Conservation (phyloP, 1,140 invertebrate genomes). For the Mizuhopecten yessoensis region DNA sequence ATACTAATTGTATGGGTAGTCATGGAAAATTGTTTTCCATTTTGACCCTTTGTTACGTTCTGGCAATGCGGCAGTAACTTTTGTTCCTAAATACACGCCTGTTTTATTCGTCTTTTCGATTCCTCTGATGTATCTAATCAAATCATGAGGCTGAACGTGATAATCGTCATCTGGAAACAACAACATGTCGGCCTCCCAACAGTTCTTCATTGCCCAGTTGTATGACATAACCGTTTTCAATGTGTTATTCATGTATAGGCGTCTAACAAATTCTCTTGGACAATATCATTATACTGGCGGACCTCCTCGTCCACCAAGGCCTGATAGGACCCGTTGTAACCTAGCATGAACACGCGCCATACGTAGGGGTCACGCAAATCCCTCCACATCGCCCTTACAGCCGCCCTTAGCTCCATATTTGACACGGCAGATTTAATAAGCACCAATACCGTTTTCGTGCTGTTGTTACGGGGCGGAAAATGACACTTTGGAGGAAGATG, state of each 20-base stretch:
- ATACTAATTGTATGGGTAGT: constrained; percentile 75
- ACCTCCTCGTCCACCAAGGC: constrained; percentile 53
- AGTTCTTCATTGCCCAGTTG: constrained; percentile 64
- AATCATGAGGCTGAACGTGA: constrained; percentile 62
- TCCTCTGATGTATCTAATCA: constrained; percentile 48
- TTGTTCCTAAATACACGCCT: constrained; percentile 23
- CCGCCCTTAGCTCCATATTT: constrained; percentile 50
- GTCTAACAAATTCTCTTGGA: constrained; percentile 71
- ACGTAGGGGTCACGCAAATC: constrained; percentile 3
- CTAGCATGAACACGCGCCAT: constrained; percentile 51
- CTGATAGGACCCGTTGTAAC: constrained; percentile 44
- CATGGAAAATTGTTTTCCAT: constrained; percentile 74
- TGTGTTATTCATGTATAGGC: constrained; percentile 65
- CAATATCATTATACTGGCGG: constrained; percentile 64
- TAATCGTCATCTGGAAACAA: constrained; percentile 70
- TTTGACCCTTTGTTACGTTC: constrained; percentile 55
- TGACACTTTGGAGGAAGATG: background rate
- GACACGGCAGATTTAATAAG: constrained; percentile 58
- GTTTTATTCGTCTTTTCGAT: background rate
- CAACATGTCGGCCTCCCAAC: constrained; percentile 54
- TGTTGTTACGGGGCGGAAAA: background rate
- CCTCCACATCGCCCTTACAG: constrained; percentile 54
- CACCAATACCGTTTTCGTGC: constrained; percentile 42
- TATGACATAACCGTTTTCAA: constrained; percentile 69
- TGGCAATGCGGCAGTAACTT: background rate